Percentiles rank a stretch among this genome's conserved stretches.
Evolutionary conservation across 2,888 invertebrate species (phyloP).

Genomic region (Congeria kusceri): DNA sequence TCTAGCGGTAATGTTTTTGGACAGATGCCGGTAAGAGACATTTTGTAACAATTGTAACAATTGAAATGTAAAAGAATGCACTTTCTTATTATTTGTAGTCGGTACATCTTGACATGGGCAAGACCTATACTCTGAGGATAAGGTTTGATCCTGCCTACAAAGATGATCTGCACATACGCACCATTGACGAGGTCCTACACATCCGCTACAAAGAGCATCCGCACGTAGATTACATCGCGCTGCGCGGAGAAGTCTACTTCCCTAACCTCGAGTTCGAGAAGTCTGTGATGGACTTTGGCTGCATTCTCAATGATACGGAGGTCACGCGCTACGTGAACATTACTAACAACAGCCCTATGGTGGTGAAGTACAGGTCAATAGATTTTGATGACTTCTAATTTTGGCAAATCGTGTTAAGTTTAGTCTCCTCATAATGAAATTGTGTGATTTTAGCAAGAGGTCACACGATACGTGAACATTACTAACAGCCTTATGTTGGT

Average conservation of each 20-base stretch:
- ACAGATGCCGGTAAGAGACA: no score
- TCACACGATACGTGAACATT: no score
- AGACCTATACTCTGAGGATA: constrained; percentile 77
- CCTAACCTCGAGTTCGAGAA: constrained; percentile 89
- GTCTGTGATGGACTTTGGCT: constrained; percentile 88
- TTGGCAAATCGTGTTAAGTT: no score
- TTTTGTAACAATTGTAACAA: no score
- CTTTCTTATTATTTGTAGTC: constrained; percentile 69
- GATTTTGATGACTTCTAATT: no score
- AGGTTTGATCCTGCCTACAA: constrained; percentile 85
- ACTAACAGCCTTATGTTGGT: no score
- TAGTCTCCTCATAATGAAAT: no score
- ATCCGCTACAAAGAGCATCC: constrained; percentile 85
- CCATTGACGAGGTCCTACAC: constrained; percentile 82
- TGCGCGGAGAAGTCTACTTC: constrained; percentile 89
- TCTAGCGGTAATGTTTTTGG: no score
- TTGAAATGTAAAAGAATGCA: no score
- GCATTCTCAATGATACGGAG: constrained; percentile 87
- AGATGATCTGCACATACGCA: constrained; percentile 83
- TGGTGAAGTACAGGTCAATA: constrained; percentile 84
- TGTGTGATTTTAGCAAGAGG: no score
- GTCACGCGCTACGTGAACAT: constrained; percentile 86
- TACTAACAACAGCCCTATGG: constrained; percentile 87
- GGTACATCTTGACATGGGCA: constrained; percentile 77
- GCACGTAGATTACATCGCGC: constrained; percentile 87